Evolutionary conservation across 2,888 invertebrate genomes (phyloP), one percentile per base, ranked within the genome.

Genomic region (Rhopalosiphum nymphaeae): DNA sequence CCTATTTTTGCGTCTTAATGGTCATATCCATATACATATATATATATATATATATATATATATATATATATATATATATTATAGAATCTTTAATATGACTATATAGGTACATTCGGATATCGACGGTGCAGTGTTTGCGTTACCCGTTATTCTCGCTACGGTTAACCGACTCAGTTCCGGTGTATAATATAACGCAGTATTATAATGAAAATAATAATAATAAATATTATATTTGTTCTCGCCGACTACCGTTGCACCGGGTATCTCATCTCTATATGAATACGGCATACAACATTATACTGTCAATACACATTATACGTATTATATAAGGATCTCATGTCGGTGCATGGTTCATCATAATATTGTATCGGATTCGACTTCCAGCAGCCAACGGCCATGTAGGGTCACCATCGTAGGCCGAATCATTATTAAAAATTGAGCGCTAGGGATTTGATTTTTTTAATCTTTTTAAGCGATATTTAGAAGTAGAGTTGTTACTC

Each of bases 101-200:
- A 16, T 53, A 53, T 53, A 13, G 13, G 4, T 53, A 53, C 53
- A 53, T 21, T 67, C n/a, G n/a, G 67, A 36, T 21, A 53, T 88
- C 29, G 86, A 13, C 49, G 7, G n/a, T 1, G 67, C 16, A 5
- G 49, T 87, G n/a, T 87, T 87, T 87, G 44, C 46, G n/a, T 87
- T 87, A 49, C n/a, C 46, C n/a, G 46, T 87, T 87, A 87, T 1
- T n/a, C 46, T 87, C 46, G 86, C 86, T 87, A 87, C 46, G 46
- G 49, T 87, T 87, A 87, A 87, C 86, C 46, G 0, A 7, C 46
- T 49, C 29, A 44, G 85, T 26, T 67, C 46, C 29, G 49, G 86
- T 46, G n/a, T 67, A 67, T n/a, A 86, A 86, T 86, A 46, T 46
- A 87, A 29, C 16, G 46, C 29, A 29, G 44, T 5, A 29, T 5